Evolutionary conservation across 2,113 vertebrate genomes (phyloP), one percentile per base, ranked within the genome.

Genomic region (Peromyscus leucopus): DNA sequence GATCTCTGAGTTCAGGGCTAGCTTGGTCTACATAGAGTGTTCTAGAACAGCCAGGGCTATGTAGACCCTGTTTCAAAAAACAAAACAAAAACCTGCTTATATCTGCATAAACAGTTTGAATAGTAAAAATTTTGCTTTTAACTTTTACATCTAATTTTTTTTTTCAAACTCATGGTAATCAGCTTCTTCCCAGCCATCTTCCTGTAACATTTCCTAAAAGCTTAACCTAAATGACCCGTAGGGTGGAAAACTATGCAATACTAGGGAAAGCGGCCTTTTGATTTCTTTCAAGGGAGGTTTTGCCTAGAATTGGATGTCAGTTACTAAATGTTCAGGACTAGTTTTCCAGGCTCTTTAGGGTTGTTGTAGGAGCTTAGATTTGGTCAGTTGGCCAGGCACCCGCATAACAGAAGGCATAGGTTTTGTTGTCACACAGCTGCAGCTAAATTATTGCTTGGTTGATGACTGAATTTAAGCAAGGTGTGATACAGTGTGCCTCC

Each of bases 121-220:
- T 48, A 51, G 78, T 78, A 69, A 95, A 74, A 72, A 63, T 28
- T 61, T 74, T 87, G 91, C 91, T 39, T 74, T 90, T 80, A 84
- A 88, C 7, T 89, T 26, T 12, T 13, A 19, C 69, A 71, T 72
- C n/a, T 36, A 90, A 46, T 61, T 76, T 55, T 48, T 76, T 55
- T 48, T 93, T 92, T 85, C 51, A 92, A 93, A 74, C 15, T 71
- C 17, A 33, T n/a, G 79, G 75, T n/a, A 63, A 2, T 57, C 28
- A 12, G 15, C 93, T 88, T 93, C 71, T 93, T 80, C 55, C 84
- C n/a, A 57, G 42, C n/a, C 69, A 84, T n/a, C n/a, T 88, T 95
- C 22, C 48, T 76, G 63, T 7, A 75, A 8, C n/a, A 85, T 96
- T 91, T 69, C 59, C 79, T 78, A 72, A 61, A 97, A 74, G 78